Conservation (phyloP, 2,797 vertebrate genomes). For the Tragelaphus oryx region DNA sequence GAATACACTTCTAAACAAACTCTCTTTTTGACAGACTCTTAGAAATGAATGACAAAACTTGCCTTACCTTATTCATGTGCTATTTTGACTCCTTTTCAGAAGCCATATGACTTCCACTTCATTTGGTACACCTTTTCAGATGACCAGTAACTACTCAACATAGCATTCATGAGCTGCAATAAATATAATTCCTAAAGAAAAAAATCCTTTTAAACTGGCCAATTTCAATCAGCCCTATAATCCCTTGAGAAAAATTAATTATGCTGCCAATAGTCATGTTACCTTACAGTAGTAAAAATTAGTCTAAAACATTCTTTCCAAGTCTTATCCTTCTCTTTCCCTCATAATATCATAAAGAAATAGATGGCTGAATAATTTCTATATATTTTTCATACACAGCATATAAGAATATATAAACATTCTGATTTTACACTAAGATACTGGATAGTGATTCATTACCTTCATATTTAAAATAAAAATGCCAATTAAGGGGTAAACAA, state of each 20-base stretch:
- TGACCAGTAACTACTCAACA: not conserved
- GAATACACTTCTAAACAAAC: not conserved
- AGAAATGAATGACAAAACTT: not conserved
- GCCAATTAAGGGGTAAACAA: not conserved
- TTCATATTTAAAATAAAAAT: slow-evolving; percentile 30
- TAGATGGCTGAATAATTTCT: not conserved
- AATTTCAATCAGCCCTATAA: not conserved
- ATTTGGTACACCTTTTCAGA: not conserved
- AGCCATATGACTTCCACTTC: not conserved
- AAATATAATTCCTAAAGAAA: not conserved
- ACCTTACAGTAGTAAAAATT: not conserved
- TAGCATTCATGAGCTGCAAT: not conserved
- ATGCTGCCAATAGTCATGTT: not conserved
- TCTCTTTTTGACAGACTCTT: not conserved
- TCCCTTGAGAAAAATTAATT: not conserved
- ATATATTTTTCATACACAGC: not conserved
- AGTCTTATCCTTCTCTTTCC: not conserved
- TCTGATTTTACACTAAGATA: not conserved
- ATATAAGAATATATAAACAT: not conserved
- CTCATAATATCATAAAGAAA: not conserved
- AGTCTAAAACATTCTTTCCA: not conserved
- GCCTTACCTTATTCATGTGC: not conserved
- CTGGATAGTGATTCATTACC: not conserved
- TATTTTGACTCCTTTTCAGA: not conserved
- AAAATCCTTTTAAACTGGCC: not conserved